Conservation (phyloP, 53 echinoderm and acorn worm genomes). For the Echinometra lucunter region DNA sequence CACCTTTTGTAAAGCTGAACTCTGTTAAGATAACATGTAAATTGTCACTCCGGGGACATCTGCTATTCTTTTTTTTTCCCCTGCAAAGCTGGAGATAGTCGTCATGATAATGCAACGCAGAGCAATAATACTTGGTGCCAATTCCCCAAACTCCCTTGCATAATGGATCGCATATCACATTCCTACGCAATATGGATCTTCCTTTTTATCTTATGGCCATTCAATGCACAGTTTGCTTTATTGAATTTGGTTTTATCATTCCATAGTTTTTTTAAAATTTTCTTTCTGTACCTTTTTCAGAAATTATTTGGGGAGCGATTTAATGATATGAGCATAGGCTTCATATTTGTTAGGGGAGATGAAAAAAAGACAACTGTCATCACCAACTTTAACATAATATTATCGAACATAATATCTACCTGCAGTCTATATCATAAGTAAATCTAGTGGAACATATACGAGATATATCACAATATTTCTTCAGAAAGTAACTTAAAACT, state of each 20-base stretch:
- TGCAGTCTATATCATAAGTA: no score
- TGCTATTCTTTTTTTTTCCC: constrained; percentile 6
- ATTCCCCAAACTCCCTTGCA: constrained; percentile 21
- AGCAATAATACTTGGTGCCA: constrained; percentile 28
- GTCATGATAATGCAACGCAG: background rate
- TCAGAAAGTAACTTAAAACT: no score
- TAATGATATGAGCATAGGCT: no score
- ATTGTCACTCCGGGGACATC: constrained; percentile 45
- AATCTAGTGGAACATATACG: no score
- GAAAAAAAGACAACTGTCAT: no score
- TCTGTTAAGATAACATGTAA: constrained; percentile 35
- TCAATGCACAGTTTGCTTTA: background rate
- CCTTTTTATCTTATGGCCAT: background rate
- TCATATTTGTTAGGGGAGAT: no score
- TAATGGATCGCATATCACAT: constrained; percentile 37
- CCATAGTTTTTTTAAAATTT: background rate
- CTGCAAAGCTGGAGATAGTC: background rate
- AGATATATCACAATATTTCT: no score
- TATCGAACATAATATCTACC: no score
- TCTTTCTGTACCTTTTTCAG: no score
- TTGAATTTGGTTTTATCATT: background rate
- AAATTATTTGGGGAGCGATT: no score
- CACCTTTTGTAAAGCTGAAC: background rate
- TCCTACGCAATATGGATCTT: background rate
- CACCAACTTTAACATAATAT: no score